These are phyloP conservation scores for Coelopa frigida DNA, from an alignment of 1,140 invertebrate species.

Conservation along the genomic window DNA sequence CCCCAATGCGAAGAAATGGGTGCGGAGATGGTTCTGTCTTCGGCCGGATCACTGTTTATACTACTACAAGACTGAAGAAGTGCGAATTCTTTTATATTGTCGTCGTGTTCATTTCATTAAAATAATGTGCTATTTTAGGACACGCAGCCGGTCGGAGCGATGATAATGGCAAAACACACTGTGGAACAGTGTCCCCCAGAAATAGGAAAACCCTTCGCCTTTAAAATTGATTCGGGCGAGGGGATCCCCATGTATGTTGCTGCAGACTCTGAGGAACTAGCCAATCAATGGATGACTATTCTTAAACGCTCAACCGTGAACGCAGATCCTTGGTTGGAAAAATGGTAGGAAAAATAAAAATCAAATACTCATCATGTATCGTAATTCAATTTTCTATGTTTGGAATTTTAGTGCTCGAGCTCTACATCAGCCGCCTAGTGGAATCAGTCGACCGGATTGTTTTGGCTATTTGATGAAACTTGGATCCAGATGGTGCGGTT, in stretches of 20 bases:
- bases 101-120: not conserved
- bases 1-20: constrained; percentile 65
- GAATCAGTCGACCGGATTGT: constrained; percentile 78
- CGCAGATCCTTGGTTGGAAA: constrained; percentile 69
- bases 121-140: constrained; percentile 52
- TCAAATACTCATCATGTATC: not conserved
- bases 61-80: constrained; percentile 85
- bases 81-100: constrained; percentile 7
- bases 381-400: constrained; percentile 15
- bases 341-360: constrained; percentile 38
- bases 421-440: constrained; percentile 60
- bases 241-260: constrained; percentile 72
- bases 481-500: constrained; percentile 69
- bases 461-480: constrained; percentile 84
- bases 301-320: constrained; percentile 59
- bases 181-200: constrained; percentile 49
- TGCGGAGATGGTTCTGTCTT: constrained; percentile 82
- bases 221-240: constrained; percentile 69
- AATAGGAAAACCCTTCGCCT: constrained; percentile 51
- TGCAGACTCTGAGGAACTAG: constrained; percentile 67
- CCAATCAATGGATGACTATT: constrained; percentile 67
- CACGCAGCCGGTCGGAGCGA: constrained; percentile 79
- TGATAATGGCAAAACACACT: constrained; percentile 77
- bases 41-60: constrained; percentile 89
- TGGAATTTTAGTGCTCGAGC: constrained; percentile 50